Evolutionary conservation across 2,888 invertebrate species (phyloP).

Genomic region (Protula sp.): DNA sequence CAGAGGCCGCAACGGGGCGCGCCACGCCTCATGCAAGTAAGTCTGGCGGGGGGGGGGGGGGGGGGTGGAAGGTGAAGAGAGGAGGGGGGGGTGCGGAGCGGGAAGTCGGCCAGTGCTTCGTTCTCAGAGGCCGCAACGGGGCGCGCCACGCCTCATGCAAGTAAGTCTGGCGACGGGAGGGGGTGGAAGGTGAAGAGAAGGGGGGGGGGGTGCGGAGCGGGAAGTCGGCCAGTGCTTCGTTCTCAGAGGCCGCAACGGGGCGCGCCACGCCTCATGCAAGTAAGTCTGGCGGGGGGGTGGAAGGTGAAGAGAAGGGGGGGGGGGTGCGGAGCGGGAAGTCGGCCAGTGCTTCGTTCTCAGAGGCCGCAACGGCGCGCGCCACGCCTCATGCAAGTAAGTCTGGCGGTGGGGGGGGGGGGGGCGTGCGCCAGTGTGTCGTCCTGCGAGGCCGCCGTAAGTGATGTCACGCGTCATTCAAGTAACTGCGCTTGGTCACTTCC

Average conservation of each 20-base stretch:
- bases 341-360: neutral
- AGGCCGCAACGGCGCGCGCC: neutral
- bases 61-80: too few species aligned
- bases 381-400: neutral
- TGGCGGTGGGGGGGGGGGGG: too few species aligned
- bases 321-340: neutral
- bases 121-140: neutral
- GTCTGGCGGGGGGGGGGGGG: too few species aligned
- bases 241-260: neutral
- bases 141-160: neutral
- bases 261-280: neutral
- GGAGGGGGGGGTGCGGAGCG: too few species aligned
- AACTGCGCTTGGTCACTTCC: too few species aligned
- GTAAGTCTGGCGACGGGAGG: too few species aligned
- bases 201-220: too few species aligned
- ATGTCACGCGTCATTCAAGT: neutral
- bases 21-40: neutral
- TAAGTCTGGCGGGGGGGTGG: too few species aligned
- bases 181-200: too few species aligned
- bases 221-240: neutral
- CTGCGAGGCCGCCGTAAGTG: neutral
- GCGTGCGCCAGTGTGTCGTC: neutral
- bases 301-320: too few species aligned
- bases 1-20: neutral
- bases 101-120: neutral